Evolutionary conservation across 2,113 vertebrate genomes (phyloP).

Genomic region (Pterophyllum scalare): DNA sequence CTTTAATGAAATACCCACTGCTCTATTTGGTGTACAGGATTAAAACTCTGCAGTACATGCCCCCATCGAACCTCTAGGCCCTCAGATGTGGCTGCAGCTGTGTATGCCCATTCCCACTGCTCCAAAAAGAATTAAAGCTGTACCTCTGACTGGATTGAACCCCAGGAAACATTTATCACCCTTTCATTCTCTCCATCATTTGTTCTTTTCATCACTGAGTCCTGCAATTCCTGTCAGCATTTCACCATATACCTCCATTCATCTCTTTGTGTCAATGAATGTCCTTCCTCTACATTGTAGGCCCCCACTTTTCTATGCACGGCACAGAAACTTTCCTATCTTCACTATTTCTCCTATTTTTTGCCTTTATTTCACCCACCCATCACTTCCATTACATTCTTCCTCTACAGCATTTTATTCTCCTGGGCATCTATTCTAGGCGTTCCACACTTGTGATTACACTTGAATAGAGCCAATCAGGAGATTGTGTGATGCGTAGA

Average conservation of each 20-base stretch:
- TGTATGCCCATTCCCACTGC: conserved; percentile 22
- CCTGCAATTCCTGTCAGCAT: conserved; percentile 29
- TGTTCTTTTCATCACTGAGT: conserved; percentile 38
- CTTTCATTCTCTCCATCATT: conserved; percentile 47
- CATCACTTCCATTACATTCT: conserved; percentile 22
- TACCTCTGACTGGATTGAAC: conserved; percentile 43
- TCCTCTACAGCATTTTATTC: conserved; percentile 29
- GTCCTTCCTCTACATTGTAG: background rate
- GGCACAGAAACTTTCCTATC: conserved; percentile 2
- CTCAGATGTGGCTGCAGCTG: background rate
- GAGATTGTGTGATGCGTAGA: conserved; percentile 23
- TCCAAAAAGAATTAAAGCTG: conserved; percentile 56
- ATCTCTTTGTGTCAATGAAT: conserved; percentile 42
- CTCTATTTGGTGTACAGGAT: conserved; percentile 78
- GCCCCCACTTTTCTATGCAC: conserved; percentile 20
- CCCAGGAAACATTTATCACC: conserved; percentile 62
- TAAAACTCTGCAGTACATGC: conserved; percentile 64
- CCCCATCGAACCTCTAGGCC: conserved; percentile 18
- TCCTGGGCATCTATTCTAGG: conserved; percentile 20
- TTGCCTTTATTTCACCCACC: conserved; percentile 32
- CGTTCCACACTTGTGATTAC: conserved; percentile 46
- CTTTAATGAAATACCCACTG: conserved; percentile 81
- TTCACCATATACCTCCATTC: conserved; percentile 34
- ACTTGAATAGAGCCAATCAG: conserved; percentile 45
- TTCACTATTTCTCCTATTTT: conserved; percentile 8